Evolutionary conservation across 1,140 invertebrate genomes (phyloP).

Genomic region (Euglossa dilemma): DNA sequence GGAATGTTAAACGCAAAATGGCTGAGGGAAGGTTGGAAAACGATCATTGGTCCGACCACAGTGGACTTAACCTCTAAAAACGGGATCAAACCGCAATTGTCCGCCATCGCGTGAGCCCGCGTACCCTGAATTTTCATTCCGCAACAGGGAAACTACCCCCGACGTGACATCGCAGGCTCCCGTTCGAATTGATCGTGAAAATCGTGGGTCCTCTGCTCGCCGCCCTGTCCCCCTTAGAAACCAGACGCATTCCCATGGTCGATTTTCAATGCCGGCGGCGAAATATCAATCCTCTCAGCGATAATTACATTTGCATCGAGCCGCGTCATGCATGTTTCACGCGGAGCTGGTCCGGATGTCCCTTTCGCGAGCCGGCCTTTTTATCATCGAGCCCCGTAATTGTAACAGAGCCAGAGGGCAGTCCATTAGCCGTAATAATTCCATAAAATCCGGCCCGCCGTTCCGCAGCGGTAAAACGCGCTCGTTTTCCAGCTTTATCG

Average conservation of each 20-base stretch:
- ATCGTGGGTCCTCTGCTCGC: neutral
- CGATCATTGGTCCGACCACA: too few relatives aligned
- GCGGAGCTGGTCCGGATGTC: neutral
- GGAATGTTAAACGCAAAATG: too few relatives aligned
- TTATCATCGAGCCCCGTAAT: constrained; percentile 58
- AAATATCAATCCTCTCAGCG: constrained; percentile 44
- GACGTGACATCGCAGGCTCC: neutral
- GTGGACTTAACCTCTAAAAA: too few relatives aligned
- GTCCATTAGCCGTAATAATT: constrained; percentile 69
- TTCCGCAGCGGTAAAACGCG: constrained; percentile 40
- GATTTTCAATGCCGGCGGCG: constrained; percentile 8
- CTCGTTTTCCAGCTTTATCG: constrained; percentile 62
- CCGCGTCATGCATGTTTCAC: constrained; percentile 40
- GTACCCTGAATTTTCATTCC: too few relatives aligned
- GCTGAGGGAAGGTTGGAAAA: too few relatives aligned
- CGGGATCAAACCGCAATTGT: too few relatives aligned
- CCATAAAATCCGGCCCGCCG: constrained; percentile 61
- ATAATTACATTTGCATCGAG: constrained; percentile 49
- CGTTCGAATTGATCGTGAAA: neutral
- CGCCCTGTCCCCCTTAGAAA: too few relatives aligned
- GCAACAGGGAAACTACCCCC: neutral
- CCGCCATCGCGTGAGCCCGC: too few relatives aligned
- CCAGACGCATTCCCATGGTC: neutral
- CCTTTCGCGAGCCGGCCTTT: constrained; percentile 53
- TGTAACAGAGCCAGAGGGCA: constrained; percentile 61